Evolutionary conservation across 2,888 invertebrate species (phyloP), one percentile per base, ranked within the genome.

Genomic region (Xestia rhomboidea): DNA sequence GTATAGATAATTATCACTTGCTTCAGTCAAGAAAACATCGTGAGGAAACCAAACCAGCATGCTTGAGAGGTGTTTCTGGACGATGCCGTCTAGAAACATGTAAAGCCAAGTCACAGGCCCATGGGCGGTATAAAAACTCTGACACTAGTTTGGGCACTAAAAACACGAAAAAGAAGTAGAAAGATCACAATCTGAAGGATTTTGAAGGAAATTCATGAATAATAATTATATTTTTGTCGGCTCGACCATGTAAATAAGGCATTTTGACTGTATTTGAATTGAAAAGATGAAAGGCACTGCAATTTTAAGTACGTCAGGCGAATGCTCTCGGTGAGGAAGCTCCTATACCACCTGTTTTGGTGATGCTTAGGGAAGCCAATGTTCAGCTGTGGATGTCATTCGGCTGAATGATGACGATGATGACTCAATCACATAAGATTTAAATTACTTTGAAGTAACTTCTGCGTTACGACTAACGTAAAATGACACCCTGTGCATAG

Each of bases 401-500:
- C 24, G 51, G 24, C 34, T 74, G 1, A 30, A 49, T 21, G 2
- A 34, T 62, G 18, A 41, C 18, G 11, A 44, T 38, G 44, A 27
- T 11, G 44, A 57, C 6, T 60, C 11, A 64, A 76, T 44, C 10
- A 27, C 13, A 24, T 38, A 21, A 21, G 15, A 38, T 15, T 54
- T 0, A 57, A 38, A 57, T 57, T 30, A 30, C 60, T 21, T 30
- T 1, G 30, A n/a, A 24, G 10, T 7, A 44, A 49, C 38, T 66
- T 18, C 34, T 66, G 18, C 54, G 30, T 41, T 41, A 49, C 46
- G 15, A 51, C 10, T 81, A 34, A 64, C 41, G 24, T 67, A 34
- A 73, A 21, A n/a, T 21, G 21, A n/a, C 41, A 38, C n/a, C 15
- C n/a, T 60, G 34, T 49, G 10, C n/a, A n/a, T 69, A 68, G 75